These are phyloP conservation scores for Lampropteryx suffumata DNA, from an alignment of 2,888 invertebrate species.

Conservation along the genomic window DNA sequence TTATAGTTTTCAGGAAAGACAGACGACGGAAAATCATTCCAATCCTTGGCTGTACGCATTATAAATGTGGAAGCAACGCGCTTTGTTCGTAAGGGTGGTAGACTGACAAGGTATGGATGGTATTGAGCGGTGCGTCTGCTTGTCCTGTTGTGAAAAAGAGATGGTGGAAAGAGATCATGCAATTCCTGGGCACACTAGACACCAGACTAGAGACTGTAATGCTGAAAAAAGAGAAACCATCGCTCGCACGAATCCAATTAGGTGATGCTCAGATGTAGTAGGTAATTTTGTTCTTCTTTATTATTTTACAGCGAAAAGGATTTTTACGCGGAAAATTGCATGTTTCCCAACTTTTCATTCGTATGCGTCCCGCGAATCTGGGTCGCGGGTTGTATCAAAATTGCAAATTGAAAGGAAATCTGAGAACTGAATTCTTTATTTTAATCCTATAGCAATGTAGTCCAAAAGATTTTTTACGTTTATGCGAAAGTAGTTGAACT, in stretches of 20 bases:
- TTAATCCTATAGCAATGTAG: conserved; percentile 10
- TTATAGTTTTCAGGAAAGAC: too few species aligned
- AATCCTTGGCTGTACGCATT: too few species aligned
- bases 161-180: too few species aligned
- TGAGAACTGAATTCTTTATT: conserved; percentile 6
- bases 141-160: too few species aligned
- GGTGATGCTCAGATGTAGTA: background rate
- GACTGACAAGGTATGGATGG: too few species aligned
- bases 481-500: too few species aligned
- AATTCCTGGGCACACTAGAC: background rate
- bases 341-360: conserved; percentile 17
- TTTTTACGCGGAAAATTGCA: conserved; percentile 17
- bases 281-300: background rate
- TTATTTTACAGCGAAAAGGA: conserved; percentile 15
- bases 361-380: conserved; percentile 4
- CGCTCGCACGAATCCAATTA: conserved; percentile 3
- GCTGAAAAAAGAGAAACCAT: background rate
- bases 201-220: background rate
- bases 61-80: too few species aligned
- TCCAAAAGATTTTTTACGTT: background rate
- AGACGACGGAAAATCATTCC: too few species aligned
- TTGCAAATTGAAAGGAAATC: conserved; percentile 7
- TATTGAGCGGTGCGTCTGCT: too few species aligned
- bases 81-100: too few species aligned
- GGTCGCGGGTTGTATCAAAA: conserved; percentile 4